A percentile compares a stretch with the other conserved stretches of the same genome.
Conservation (phyloP, 2,888 invertebrate species). For the Cyclophora albipunctata region DNA sequence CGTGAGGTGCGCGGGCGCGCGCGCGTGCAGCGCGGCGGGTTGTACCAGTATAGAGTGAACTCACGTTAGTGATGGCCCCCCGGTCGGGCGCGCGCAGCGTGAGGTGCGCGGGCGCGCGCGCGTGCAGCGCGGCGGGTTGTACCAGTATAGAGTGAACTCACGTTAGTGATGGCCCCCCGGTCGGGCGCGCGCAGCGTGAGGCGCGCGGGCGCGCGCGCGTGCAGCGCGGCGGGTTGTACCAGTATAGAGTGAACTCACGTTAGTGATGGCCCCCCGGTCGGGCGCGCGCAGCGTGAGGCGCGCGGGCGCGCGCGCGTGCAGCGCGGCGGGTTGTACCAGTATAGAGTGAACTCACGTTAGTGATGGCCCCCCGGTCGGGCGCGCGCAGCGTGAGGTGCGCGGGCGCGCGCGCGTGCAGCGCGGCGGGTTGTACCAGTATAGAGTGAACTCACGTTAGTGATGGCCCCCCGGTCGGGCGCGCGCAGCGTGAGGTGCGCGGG, state of each 20-base stretch:
- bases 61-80: too few species aligned
- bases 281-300: slow-evolving; percentile 71
- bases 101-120: too few species aligned
- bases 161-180: too few species aligned
- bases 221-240: slow-evolving; percentile 82
- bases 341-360: slow-evolving; percentile 35
- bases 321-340: too few species aligned
- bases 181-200: slow-evolving; percentile 53
- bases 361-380: slow-evolving; percentile 32
- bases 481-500: slow-evolving; percentile 67
- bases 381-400: slow-evolving; percentile 58
- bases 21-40: slow-evolving; percentile 84
- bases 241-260: too few species aligned
- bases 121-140: too few species aligned
- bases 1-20: slow-evolving; percentile 52
- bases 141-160: too few species aligned
- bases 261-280: too few species aligned
- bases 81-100: too few species aligned
- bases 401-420: slow-evolving; percentile 69
- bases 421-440: slow-evolving; percentile 76
- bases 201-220: slow-evolving; percentile 49
- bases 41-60: too few species aligned
- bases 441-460: too few species aligned
- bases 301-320: slow-evolving; percentile 78
- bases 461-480: slow-evolving; percentile 23